Evolutionary conservation across 1,140 invertebrate species (phyloP), one percentile per base, ranked within the genome.

Genomic region (Centruroides vittatus): DNA sequence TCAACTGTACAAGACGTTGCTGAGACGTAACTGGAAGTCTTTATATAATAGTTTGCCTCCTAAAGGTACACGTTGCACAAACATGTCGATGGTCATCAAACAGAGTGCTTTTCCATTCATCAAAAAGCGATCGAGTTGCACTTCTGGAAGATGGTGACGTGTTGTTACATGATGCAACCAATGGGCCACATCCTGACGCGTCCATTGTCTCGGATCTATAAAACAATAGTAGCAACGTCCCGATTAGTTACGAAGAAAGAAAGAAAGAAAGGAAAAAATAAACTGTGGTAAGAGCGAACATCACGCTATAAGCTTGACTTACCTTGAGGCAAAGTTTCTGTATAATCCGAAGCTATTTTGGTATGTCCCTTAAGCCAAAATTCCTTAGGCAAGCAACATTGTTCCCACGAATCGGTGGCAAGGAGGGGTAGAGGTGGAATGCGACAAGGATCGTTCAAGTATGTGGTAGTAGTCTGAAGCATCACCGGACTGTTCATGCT

Each of bases 51-150:
- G 73, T 69, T 83, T 83, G 35, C 84, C 84, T 1, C 81, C 81
- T 3, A 81, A 70, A 3, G 84, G 85, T 9, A 85, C 84, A 35
- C 85, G 73, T 61, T 77, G 76, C 3, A 82, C 75, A 74, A 85
- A 86, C 85, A 86, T 86, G 47, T 83, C 80, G 3, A 80, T 73
- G 34, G 79, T 80, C 85, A 86, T 86, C 51, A 86, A 77, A 64
- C 85, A 86, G 4, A 86, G 73, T 5, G 83, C 85, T 72, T 86
- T 86, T 35, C 85, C 85, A 71, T 86, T 86, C 85, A 86, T 86
- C 3, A 81, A 78, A 71, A 86, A 86, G 59, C 84, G 71, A 49
- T 81, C 80, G 57, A 70, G 71, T 57, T 68, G 76, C 60, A 80
- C 77, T 61, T 73, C 74, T 13, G 78, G 80, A 1, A 84, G 73